Evolutionary conservation across 2,113 vertebrate genomes (phyloP).

Genomic region (Erpornis zantholeuca): DNA sequence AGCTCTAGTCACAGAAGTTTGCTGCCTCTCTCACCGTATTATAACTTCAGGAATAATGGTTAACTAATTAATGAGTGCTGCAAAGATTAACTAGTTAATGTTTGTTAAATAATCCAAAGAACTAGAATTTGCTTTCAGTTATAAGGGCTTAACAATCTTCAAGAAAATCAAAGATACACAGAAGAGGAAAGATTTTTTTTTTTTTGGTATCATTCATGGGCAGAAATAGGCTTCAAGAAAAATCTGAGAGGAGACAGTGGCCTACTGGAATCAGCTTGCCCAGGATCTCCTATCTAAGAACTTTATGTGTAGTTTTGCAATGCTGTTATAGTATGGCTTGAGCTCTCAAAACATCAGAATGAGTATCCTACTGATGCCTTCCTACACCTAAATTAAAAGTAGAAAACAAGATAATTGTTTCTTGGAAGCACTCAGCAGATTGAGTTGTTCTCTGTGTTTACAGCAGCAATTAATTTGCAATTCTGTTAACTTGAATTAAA

Average conservation of each 20-base stretch:
- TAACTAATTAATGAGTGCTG: background rate
- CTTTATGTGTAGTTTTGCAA: background rate
- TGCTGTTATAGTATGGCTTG: background rate
- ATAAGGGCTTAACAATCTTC: background rate
- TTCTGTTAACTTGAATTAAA: background rate
- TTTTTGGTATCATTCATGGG: background rate
- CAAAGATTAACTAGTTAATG: conserved; percentile 42
- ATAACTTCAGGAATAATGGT: conserved; percentile 29
- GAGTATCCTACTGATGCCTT: background rate
- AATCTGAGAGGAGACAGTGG: background rate
- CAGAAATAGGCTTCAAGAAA: background rate
- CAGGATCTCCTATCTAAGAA: background rate
- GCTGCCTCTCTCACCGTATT: background rate
- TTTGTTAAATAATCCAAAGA: conserved; percentile 27
- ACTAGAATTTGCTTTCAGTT: background rate
- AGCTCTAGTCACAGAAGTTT: background rate
- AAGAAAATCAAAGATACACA: background rate
- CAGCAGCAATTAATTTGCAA: background rate
- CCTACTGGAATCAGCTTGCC: background rate
- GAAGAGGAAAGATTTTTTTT: background rate
- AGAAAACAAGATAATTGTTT: background rate
- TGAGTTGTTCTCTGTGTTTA: background rate
- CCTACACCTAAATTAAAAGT: background rate
- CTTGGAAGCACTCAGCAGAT: background rate
- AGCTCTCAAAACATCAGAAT: background rate